These are phyloP conservation scores for Ditula angustiorana DNA, from an alignment of 2,888 invertebrate genomes.

Conservation along the genomic window DNA sequence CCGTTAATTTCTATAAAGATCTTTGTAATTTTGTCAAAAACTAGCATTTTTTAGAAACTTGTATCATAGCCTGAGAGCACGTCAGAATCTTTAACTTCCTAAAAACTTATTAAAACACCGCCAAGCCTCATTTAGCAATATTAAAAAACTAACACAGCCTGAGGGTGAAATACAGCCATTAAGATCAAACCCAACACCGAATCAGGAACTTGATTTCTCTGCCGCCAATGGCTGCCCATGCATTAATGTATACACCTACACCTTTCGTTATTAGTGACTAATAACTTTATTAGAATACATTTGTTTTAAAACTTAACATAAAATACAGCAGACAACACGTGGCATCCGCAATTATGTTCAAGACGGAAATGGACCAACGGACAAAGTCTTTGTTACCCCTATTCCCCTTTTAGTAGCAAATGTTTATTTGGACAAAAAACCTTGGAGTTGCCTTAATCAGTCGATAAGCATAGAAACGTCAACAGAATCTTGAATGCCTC, in stretches of 20 bases:
- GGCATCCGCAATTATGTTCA: conserved; percentile 42
- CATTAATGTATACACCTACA: conserved; percentile 30
- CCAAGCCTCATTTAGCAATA: neutral
- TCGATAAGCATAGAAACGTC: conserved; percentile 5
- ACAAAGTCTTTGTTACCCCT: conserved; percentile 32
- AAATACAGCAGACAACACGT: conserved; percentile 35
- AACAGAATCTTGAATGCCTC: neutral
- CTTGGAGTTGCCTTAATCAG: neutral
- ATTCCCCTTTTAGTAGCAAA: conserved; percentile 33
- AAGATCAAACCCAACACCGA: conserved; percentile 14
- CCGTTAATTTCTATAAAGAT: no score
- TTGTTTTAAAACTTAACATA: conserved; percentile 22
- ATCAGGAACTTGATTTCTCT: conserved; percentile 28
- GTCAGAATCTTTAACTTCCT: no score
- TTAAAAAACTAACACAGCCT: conserved; percentile 18
- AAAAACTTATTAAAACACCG: neutral
- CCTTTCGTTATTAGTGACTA: conserved; percentile 28
- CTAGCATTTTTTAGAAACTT: no score
- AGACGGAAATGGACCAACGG: conserved; percentile 39
- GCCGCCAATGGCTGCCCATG: conserved; percentile 24
- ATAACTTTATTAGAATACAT: conserved; percentile 28
- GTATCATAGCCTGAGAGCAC: no score
- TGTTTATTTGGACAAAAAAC: conserved; percentile 22
- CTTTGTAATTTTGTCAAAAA: no score
- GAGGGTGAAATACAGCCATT: conserved; percentile 11